These are phyloP conservation scores for Aradophagus sp. DNA, from an alignment of 1,140 invertebrate genomes.

Conservation along the genomic window DNA sequence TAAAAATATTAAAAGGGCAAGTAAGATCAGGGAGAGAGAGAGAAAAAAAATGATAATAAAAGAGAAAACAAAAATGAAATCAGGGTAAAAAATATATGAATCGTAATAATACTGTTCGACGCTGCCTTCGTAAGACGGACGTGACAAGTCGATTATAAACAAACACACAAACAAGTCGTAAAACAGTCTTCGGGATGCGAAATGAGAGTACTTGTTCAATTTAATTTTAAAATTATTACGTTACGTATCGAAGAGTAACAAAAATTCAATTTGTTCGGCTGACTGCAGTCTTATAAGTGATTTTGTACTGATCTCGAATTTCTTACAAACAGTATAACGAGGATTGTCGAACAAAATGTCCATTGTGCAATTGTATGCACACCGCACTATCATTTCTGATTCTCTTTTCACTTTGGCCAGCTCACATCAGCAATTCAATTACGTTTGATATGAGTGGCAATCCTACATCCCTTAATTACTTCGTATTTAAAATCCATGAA, in stretches of 20 bases:
- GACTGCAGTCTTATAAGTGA: too few relatives aligned
- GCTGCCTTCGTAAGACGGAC: constrained; percentile 41
- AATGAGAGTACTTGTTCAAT: constrained; percentile 41
- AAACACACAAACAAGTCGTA: constrained; percentile 42
- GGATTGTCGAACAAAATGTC: too few relatives aligned
- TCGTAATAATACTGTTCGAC: constrained; percentile 72
- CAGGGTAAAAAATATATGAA: constrained; percentile 47
- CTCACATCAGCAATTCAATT: too few relatives aligned
- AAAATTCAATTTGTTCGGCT: too few relatives aligned
- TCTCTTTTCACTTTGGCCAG: too few relatives aligned
- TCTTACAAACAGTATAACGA: too few relatives aligned
- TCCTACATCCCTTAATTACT: constrained; percentile 33
- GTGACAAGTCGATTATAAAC: constrained; percentile 47
- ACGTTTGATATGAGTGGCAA: constrained; percentile 33
- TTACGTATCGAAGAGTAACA: too few relatives aligned
- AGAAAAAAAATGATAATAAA: constrained; percentile 1
- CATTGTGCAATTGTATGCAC: too few relatives aligned
- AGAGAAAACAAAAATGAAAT: constrained; percentile 29
- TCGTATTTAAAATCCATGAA: constrained; percentile 16
- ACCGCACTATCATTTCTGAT: too few relatives aligned
- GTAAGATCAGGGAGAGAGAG: too few relatives aligned
- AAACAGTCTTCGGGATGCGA: constrained; percentile 52
- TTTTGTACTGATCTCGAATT: too few relatives aligned
- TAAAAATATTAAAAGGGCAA: too few relatives aligned
- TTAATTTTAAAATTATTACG: not conserved